Evolutionary conservation across 2,797 vertebrate species (phyloP).

Genomic region (Zenarchopterus dispar): DNA sequence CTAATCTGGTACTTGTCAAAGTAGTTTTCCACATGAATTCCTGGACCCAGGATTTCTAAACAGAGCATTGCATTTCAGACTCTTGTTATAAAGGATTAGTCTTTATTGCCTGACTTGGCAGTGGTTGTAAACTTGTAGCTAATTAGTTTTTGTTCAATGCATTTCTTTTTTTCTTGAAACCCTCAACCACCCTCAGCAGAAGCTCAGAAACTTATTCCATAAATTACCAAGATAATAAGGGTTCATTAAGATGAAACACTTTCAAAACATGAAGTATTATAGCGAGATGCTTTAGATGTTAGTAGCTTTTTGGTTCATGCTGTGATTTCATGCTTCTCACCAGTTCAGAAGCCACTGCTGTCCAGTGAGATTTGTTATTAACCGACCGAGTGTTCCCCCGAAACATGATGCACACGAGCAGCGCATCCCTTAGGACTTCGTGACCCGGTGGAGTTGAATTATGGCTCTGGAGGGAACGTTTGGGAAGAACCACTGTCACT

Average conservation of each 20-base stretch:
- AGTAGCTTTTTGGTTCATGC: too few relatives aligned
- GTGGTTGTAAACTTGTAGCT: too few relatives aligned
- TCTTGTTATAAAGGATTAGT: too few relatives aligned
- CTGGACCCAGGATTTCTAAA: too few relatives aligned
- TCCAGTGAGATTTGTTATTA: conserved; percentile 15
- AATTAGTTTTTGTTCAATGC: too few relatives aligned
- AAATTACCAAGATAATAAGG: conserved; percentile 8
- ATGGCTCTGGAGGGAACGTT: conserved; percentile 39
- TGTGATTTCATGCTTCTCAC: background rate
- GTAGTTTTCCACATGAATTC: too few relatives aligned
- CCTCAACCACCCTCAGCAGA: conserved; percentile 2
- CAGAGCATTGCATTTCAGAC: too few relatives aligned
- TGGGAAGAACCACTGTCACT: conserved; percentile 41
- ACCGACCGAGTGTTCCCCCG: conserved; percentile 10
- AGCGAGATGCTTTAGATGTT: background rate
- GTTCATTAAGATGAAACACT: conserved; percentile 4
- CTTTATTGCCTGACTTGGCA: too few relatives aligned
- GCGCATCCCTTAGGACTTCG: conserved; percentile 20
- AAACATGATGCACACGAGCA: conserved; percentile 38
- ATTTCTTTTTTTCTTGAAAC: too few relatives aligned
- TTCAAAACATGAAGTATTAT: conserved; percentile 13
- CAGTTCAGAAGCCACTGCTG: background rate
- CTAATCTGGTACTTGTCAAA: too few relatives aligned
- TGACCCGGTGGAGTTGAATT: conserved; percentile 38
- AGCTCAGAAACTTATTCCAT: background rate